Evolutionary conservation across 2,797 vertebrate species (phyloP), one percentile per base, ranked within the genome.

Genomic region (Catostomus latipinnis): DNA sequence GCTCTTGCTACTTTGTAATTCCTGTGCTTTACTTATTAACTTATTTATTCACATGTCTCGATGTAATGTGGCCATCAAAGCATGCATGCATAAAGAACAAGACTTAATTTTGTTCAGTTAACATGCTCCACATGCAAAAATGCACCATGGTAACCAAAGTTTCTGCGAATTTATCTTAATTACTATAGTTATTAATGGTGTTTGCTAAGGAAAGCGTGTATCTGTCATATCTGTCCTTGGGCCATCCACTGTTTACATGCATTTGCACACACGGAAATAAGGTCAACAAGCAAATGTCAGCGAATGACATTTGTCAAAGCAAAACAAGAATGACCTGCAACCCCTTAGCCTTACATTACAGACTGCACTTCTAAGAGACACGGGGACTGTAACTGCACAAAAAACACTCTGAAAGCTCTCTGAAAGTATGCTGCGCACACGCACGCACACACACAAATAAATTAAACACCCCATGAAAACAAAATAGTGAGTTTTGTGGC

Each of bases 1-100:
- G 84, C 84, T 78, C 82, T 83, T 72, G 86, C 80, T 84, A 89
- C 88, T 88, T 87, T 86, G 68, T 81, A 90, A 91, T 85, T 85
- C 86, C 82, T 88, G 86, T 83, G 88, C 88, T 87, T 88, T 91
- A 87, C 92, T 89, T 89, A 89, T 81, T 88, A 90, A 89, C 91
- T 92, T 90, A 88, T 91, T 73, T 70, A 34, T 73, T 34, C 68
- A 46, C 22, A 52, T 34, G 83, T 88, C 85, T 82, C 78, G 6
- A 34, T 12, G 62, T 81, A 86, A 87, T 88, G 85, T 84, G 83
- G 84, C 85, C 85, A 83, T 91, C 89, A 88, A 85, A 85, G 90
- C 1, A 60, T 58, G 82, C 81, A 86, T 88, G 90, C 87, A 88
- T 85, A 81, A 85, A 83, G 9, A 80, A 83, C 82, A 85, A 73